Conservation (phyloP, 2,888 invertebrate genomes). For the Caenorhabditis wallacei region DNA sequence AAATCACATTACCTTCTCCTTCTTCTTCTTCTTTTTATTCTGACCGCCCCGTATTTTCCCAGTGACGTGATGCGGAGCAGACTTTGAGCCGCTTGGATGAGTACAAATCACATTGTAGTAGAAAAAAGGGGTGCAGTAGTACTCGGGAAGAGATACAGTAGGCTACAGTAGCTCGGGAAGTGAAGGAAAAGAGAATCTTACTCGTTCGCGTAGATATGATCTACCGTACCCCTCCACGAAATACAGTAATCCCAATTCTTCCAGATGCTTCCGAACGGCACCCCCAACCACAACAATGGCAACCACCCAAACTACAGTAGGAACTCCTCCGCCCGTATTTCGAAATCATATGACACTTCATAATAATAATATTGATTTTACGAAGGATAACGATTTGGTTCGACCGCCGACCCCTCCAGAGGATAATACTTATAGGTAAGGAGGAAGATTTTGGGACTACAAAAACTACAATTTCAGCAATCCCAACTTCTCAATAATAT, state of each 20-base stretch:
- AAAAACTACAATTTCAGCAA: slow-evolving; percentile 54
- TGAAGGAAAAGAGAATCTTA: too few species aligned
- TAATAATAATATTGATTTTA: slow-evolving; percentile 65
- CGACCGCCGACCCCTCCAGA: slow-evolving; percentile 39
- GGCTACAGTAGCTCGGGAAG: background rate
- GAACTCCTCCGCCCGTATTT: slow-evolving; percentile 58
- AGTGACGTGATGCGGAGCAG: slow-evolving; percentile 45
- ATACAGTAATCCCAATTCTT: slow-evolving; percentile 1
- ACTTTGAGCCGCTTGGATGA: slow-evolving; percentile 20
- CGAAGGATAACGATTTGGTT: slow-evolving; percentile 20
- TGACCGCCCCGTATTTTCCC: background rate
- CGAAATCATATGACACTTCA: slow-evolving; percentile 69
- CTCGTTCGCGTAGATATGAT: too few species aligned
- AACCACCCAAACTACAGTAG: slow-evolving; percentile 51
- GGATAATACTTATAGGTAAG: slow-evolving; percentile 39
- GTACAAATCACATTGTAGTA: slow-evolving; percentile 36
- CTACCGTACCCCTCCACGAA: too few species aligned
- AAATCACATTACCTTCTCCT: slow-evolving; percentile 52
- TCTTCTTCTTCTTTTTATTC: slow-evolving; percentile 15
- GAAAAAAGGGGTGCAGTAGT: too few species aligned
- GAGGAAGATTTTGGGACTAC: background rate
- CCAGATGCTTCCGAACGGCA: slow-evolving; percentile 60
- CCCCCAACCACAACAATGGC: slow-evolving; percentile 55
- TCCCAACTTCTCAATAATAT: slow-evolving; percentile 59
- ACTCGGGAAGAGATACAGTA: too few species aligned